These are phyloP conservation scores for Oncorhynchus kisutch DNA, from an alignment of 2,113 vertebrate species.

Conservation along the genomic window DNA sequence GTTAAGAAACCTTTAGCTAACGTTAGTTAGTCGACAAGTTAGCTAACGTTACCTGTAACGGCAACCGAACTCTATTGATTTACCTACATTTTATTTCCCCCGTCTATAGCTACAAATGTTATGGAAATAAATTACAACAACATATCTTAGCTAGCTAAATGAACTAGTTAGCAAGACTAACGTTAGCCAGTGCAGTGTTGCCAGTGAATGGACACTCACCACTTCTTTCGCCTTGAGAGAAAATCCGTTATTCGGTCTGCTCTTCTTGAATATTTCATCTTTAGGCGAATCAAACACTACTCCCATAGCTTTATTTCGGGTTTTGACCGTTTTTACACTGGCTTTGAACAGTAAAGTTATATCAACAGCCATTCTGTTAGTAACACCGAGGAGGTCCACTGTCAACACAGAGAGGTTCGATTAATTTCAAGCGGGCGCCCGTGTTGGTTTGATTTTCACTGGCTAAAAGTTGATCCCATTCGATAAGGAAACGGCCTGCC, in stretches of 20 bases:
- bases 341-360: conserved; percentile 88
- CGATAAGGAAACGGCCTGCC: too few relatives aligned
- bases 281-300: conserved; percentile 72
- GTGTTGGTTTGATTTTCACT: too few relatives aligned
- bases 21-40: too few relatives aligned
- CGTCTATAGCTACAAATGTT: too few relatives aligned
- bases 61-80: too few relatives aligned
- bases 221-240: conserved; percentile 86
- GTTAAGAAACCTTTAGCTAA: too few relatives aligned
- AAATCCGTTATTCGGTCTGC: conserved; percentile 81
- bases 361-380: conserved; percentile 76
- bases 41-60: too few relatives aligned
- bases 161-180: neutral
- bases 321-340: conserved; percentile 95
- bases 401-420: conserved; percentile 21
- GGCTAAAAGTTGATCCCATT: too few relatives aligned
- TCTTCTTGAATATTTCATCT: conserved; percentile 80
- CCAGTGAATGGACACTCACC: conserved; percentile 76
- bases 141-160: too few relatives aligned
- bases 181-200: neutral
- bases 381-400: neutral
- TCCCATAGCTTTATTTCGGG: conserved; percentile 91
- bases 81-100: too few relatives aligned
- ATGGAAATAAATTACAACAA: too few relatives aligned
- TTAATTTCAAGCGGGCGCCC: too few relatives aligned